Percentiles rank a stretch among this genome's conserved stretches.
Conservation (phyloP, 2,797 vertebrate genomes). For the Echeneis naucrates region DNA sequence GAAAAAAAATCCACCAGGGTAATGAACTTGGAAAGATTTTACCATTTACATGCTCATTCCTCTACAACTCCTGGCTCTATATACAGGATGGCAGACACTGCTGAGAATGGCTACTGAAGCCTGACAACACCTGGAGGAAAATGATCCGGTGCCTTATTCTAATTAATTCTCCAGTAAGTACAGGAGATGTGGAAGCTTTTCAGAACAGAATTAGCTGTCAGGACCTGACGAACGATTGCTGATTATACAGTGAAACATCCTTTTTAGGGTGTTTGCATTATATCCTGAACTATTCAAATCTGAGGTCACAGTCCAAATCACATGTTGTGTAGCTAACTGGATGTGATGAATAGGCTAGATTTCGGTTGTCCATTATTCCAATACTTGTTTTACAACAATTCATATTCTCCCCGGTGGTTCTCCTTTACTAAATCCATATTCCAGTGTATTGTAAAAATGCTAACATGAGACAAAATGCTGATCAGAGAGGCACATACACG, state of each 20-base stretch:
- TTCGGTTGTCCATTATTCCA: constrained; percentile 1
- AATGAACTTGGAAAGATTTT: not conserved
- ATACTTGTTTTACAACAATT: constrained; percentile 28
- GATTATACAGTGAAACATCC: not conserved
- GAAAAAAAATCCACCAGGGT: not conserved
- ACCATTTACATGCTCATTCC: not conserved
- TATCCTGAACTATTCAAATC: not conserved
- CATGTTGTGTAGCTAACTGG: constrained; percentile 4
- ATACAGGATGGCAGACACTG: constrained; percentile 29
- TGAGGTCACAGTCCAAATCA: not conserved
- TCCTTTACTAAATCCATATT: constrained; percentile 30
- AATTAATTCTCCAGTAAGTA: constrained; percentile 12
- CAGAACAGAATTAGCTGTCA: constrained; percentile 23
- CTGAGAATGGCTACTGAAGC: constrained; percentile 7
- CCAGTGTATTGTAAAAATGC: constrained; percentile 18
- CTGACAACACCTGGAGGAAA: constrained; percentile 15
- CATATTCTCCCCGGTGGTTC: constrained; percentile 19
- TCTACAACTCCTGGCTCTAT: constrained; percentile 24
- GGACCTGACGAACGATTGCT: not conserved
- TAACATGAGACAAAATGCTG: constrained; percentile 53
- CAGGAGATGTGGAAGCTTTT: constrained; percentile 23
- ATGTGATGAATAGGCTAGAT: not conserved
- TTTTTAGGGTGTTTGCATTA: constrained; percentile 2
- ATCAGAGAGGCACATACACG: constrained; percentile 41
- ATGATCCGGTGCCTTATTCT: constrained; percentile 8